These are phyloP conservation scores for Barypeithes pellucidus DNA, from an alignment of 2,888 invertebrate genomes.

Conservation along the genomic window DNA sequence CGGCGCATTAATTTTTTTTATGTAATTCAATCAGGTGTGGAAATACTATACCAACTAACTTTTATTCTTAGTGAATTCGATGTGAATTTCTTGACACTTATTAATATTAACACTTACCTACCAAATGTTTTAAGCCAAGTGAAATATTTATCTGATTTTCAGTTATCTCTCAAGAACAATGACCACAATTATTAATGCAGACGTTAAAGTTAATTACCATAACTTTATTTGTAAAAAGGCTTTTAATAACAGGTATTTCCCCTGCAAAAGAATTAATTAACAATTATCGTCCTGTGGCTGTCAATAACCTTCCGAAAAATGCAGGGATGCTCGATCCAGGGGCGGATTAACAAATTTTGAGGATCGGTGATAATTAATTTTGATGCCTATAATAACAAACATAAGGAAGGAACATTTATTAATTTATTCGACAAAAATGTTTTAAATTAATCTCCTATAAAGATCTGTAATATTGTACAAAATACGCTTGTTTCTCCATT, in stretches of 20 bases:
- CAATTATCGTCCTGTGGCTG: background rate
- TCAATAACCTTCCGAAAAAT: background rate
- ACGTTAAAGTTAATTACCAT: background rate
- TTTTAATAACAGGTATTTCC: background rate
- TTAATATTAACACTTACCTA: background rate
- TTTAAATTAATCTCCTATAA: too few species aligned
- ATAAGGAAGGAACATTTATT: too few species aligned
- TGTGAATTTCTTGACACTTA: background rate
- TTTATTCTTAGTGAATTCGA: background rate
- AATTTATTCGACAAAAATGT: too few species aligned
- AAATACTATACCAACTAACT: too few species aligned
- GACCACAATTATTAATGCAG: background rate
- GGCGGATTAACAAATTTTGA: too few species aligned
- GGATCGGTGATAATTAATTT: too few species aligned
- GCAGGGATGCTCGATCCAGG: too few species aligned
- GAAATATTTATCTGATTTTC: constrained; percentile 4
- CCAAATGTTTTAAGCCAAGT: background rate
- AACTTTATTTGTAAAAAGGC: background rate
- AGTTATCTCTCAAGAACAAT: background rate
- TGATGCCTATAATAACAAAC: background rate
- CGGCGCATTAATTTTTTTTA: too few species aligned
- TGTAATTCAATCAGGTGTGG: too few species aligned
- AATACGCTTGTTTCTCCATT: too few species aligned
- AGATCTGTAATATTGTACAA: too few species aligned
- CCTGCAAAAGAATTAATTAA: background rate